Conservation (phyloP, 1,140 invertebrate genomes). For the Euura saliciscinereae region DNA sequence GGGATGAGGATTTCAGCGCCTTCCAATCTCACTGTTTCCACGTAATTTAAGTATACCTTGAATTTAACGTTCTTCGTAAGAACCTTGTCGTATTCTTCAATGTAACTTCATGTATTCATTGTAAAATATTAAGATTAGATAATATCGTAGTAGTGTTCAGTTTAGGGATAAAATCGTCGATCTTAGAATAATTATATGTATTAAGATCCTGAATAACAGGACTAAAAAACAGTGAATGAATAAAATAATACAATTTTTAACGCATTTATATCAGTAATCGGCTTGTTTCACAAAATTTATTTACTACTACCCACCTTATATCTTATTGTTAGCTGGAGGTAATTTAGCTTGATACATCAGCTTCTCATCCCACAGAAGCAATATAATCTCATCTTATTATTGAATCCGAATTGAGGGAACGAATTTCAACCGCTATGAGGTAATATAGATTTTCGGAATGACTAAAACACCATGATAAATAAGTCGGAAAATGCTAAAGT, state of each 20-base stretch:
- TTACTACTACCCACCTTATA: too few relatives aligned
- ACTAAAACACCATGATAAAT: too few relatives aligned
- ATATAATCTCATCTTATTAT: too few relatives aligned
- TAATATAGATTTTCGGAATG: too few relatives aligned
- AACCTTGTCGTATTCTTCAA: slow-evolving; percentile 2
- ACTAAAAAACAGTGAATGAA: background rate
- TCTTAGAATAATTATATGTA: background rate
- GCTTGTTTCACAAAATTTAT: too few relatives aligned
- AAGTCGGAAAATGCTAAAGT: too few relatives aligned
- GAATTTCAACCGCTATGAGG: too few relatives aligned
- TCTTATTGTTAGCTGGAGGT: too few relatives aligned
- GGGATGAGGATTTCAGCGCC: background rate
- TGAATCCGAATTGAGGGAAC: too few relatives aligned
- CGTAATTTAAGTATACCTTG: background rate
- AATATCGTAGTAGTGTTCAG: background rate
- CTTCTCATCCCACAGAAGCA: too few relatives aligned
- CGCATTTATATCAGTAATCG: too few relatives aligned
- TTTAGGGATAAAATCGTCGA: background rate
- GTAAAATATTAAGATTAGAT: background rate
- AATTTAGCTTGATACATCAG: too few relatives aligned
- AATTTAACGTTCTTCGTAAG: background rate
- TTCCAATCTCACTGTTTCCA: background rate
- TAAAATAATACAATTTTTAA: slow-evolving; percentile 19
- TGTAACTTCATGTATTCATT: background rate
- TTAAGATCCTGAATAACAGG: background rate